These are phyloP conservation scores for Cotesia glomerata DNA, from an alignment of 1,140 invertebrate genomes.

Conservation along the genomic window DNA sequence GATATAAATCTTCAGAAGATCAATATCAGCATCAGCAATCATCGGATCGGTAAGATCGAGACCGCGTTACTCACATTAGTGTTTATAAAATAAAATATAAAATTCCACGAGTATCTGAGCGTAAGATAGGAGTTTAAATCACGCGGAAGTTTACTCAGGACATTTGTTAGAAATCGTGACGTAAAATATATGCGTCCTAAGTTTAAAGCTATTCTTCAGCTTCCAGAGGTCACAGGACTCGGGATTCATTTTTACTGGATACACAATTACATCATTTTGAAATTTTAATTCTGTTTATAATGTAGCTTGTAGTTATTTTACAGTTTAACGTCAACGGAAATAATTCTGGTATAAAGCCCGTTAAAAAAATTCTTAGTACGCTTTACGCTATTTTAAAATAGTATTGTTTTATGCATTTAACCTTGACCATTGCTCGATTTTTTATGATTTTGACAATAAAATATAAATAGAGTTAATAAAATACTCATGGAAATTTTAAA, in stretches of 20 bases:
- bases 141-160: background rate
- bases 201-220: background rate
- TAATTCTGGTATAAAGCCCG: constrained; percentile 1
- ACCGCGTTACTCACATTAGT: background rate
- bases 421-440: constrained; percentile 1
- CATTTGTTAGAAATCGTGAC: background rate
- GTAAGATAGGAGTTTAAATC: background rate
- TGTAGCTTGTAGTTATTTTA: background rate
- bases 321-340: background rate
- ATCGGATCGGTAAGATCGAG: constrained; percentile 22
- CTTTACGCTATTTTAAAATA: constrained; percentile 1
- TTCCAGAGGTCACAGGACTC: background rate
- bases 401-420: constrained; percentile 8
- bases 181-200: too few relatives aligned
- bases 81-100: background rate
- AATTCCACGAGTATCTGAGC: background rate
- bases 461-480: background rate
- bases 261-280: too few relatives aligned
- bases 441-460: background rate
- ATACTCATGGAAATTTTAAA: background rate
- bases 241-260: background rate
- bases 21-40: constrained; percentile 10
- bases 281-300: too few relatives aligned
- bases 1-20: background rate
- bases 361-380: background rate